phyloP scores from a whole-genome alignment of 2,888 invertebrate species.

The Myopa testacea region DNA sequence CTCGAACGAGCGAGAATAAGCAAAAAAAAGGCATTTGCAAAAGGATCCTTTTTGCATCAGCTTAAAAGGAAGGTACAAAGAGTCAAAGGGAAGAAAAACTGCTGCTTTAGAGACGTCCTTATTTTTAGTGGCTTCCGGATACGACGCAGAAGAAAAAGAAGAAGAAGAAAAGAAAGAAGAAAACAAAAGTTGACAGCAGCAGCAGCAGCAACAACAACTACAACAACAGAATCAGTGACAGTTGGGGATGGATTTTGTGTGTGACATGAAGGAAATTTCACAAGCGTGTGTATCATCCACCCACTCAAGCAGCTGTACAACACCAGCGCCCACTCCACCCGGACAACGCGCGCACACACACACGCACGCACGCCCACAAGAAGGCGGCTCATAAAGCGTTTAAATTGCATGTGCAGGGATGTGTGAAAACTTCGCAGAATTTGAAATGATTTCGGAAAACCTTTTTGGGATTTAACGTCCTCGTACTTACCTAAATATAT shows the following conservation, averaged over 20 bases:
- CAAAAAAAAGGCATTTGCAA: not conserved
- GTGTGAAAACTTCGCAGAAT: slow-evolving; percentile 29
- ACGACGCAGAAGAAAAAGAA: not conserved
- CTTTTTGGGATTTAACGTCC: slow-evolving; percentile 6
- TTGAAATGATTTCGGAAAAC: slow-evolving; percentile 26
- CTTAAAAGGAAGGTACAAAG: not conserved
- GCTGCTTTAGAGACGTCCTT: slow-evolving; percentile 15
- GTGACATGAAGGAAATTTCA: not conserved
- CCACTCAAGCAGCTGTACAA: not conserved
- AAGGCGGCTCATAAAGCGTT: slow-evolving; percentile 28
- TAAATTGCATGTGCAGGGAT: slow-evolving; percentile 31
- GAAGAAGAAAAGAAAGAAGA: not conserved
- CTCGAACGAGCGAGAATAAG: not conserved
- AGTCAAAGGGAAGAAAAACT: not conserved
- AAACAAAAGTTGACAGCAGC: slow-evolving; percentile 31
- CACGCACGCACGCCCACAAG: not conserved
- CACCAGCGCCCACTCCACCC: not conserved
- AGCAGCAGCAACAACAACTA: slow-evolving; percentile 1
- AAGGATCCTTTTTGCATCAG: not conserved
- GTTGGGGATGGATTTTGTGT: not conserved
- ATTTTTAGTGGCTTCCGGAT: slow-evolving; percentile 26
- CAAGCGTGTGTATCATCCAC: not conserved
- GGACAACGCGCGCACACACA: not conserved
- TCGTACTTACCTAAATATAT: not conserved
- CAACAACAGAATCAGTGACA: not conserved